phyloP scores from a whole-genome alignment of 2,797 vertebrate genomes.

The Rhinichthys osculus region DNA sequence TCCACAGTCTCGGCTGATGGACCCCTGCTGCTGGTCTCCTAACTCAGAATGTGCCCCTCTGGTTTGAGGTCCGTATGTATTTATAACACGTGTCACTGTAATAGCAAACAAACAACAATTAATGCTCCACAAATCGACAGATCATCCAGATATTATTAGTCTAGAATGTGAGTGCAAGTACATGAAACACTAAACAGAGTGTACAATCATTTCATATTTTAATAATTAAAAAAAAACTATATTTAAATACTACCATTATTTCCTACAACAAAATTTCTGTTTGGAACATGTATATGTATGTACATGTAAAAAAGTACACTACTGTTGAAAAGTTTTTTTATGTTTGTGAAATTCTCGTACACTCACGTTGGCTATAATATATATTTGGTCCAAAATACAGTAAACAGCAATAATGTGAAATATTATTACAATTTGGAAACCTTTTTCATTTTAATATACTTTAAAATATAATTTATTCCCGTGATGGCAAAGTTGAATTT shows the following conservation, averaged over 20 bases:
- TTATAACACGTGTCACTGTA: slow-evolving; percentile 93
- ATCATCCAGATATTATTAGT: neutral
- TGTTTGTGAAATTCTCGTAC: neutral
- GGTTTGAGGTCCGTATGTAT: slow-evolving; percentile 95
- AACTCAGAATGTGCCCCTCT: slow-evolving; percentile 62
- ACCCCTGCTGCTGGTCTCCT: slow-evolving; percentile 75
- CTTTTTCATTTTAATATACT: no score
- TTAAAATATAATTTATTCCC: neutral
- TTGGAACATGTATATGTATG: neutral
- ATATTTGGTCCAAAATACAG: neutral
- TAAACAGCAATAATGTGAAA: neutral
- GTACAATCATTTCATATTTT: slow-evolving; percentile 15
- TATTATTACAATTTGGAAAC: no score
- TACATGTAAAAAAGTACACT: neutral
- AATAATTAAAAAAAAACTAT: no score
- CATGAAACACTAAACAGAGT: neutral
- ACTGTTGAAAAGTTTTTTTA: neutral
- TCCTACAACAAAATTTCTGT: neutral
- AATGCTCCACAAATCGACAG: neutral
- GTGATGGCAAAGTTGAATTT: neutral
- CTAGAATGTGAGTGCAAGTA: neutral
- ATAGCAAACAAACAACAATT: slow-evolving; percentile 33
- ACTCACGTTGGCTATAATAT: neutral
- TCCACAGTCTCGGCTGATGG: slow-evolving; percentile 81
- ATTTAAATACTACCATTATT: neutral